Evolutionary conservation across 2,797 vertebrate species (phyloP), one percentile per base, ranked within the genome.

Genomic region (Coluber constrictor): DNA sequence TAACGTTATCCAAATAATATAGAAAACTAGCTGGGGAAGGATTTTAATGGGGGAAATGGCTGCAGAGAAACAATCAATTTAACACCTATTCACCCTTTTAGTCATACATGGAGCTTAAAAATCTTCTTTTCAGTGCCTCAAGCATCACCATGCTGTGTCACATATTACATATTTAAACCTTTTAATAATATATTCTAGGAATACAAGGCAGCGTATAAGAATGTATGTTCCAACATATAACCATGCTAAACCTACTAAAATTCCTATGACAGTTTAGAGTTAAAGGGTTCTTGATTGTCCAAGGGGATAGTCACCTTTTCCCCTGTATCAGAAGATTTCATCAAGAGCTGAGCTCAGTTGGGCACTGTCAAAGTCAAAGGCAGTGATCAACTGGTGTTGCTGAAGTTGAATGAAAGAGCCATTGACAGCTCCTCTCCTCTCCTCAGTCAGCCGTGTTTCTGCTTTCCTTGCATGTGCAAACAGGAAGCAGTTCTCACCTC

Each of bases 401-500:
- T 55, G 54, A 12, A 27, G 4, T 2, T 12, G 15, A 20, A 16
- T 12, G 15, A 20, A 16, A 86, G 74, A 18, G 61, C 7, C 8
- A 1, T 51, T 70, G 51, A 92, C 55, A 61, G 59, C 56, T 88
- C 89, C 57, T 55, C n/a, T n/a, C 16, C 43, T 32, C 43, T 54
- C 55, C 37, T 74, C 55, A 51, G 55, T 37, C 83, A 79, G 91
- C 88, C 79, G 43, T 70, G 90, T 92, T 79, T 12, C 61, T 32
- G 47, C 27, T 37, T 61, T 70, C 29, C 29, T 56, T 86, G 70
- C 90, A 59, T 54, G 12, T 51, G 91, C 93, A 88, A 94, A 90
- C 90, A 91, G 91, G 87, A 90, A 91, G 23, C 37, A 8, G n/a
- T 86, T 94, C 27, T 94, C 92, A 47, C 90, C 90, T 91, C 92